phyloP scores from a whole-genome alignment of 2,797 vertebrate genomes.

The Rhadinocentrus ornatus region DNA sequence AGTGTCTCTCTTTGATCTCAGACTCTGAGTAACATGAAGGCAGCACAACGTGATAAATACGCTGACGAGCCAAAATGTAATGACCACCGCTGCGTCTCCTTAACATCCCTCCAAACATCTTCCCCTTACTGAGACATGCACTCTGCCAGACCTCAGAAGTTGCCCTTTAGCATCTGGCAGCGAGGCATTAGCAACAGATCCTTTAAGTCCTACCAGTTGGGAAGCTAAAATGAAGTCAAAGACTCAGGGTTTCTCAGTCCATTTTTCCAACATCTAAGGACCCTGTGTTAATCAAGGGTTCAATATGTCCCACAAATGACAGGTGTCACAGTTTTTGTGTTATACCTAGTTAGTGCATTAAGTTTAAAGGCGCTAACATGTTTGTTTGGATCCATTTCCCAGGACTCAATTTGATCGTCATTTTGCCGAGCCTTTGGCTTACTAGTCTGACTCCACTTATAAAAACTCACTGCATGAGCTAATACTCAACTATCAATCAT shows the following conservation, averaged over 20 bases:
- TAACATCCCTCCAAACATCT: not conserved
- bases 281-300: not conserved
- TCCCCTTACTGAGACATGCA: conserved; percentile 6
- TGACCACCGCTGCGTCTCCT: not conserved
- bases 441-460: conserved; percentile 31
- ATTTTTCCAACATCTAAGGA: no score
- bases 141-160: conserved; percentile 8
- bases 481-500: conserved; percentile 51
- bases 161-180: conserved; percentile 11
- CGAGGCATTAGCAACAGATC: conserved; percentile 14
- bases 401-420: conserved; percentile 30
- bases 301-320: no score
- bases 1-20: conserved; percentile 29
- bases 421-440: conserved; percentile 2
- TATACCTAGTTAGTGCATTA: not conserved
- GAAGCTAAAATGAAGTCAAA: not conserved
- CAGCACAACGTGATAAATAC: conserved; percentile 3
- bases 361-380: not conserved
- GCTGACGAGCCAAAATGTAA: conserved; percentile 8
- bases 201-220: not conserved
- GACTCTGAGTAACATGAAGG: conserved; percentile 5
- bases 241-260: conserved; percentile 6
- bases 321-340: not conserved
- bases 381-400: conserved; percentile 5
- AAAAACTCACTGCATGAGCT: conserved; percentile 23